Conservation (phyloP, 2,797 vertebrate species). For the Hypotaenidia okinawae region DNA sequence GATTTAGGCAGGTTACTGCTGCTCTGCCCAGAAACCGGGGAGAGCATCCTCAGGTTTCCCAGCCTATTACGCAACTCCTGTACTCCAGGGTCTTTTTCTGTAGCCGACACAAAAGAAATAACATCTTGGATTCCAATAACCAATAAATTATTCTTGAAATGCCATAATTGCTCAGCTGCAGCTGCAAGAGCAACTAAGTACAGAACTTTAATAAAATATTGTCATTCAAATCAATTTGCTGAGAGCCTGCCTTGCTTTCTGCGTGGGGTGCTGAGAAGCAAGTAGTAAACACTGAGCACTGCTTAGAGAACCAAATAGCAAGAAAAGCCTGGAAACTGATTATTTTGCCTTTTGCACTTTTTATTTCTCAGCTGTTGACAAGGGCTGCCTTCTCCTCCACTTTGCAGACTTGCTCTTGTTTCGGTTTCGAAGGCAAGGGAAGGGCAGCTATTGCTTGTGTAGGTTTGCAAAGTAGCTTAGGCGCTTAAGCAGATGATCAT, state of each 20-base stretch:
- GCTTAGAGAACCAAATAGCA: not conserved
- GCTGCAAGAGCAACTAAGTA: conserved; percentile 2
- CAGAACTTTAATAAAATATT: conserved; percentile 61
- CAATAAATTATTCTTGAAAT: conserved; percentile 51
- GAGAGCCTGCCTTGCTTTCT: not conserved
- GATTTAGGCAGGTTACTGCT: not conserved
- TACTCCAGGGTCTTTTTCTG: not conserved
- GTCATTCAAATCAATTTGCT: conserved; percentile 12
- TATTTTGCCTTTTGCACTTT: not conserved
- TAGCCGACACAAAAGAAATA: not conserved
- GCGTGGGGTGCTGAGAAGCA: not conserved
- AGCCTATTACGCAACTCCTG: not conserved
- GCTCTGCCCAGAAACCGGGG: not conserved
- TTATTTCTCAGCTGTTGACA: not conserved
- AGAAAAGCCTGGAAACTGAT: not conserved
- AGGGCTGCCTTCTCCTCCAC: not conserved
- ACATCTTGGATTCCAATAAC: not conserved
- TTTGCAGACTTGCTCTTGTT: not conserved
- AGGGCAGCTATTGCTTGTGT: not conserved
- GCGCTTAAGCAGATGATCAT: conserved; percentile 42
- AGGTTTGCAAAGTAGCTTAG: conserved; percentile 34
- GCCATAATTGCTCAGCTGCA: conserved; percentile 31
- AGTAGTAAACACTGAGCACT: conserved; percentile 11
- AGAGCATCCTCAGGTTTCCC: not conserved
- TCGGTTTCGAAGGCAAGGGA: not conserved